Base-by-base conservation (phyloP, 2,113 vertebrate genomes). In the Colossoma macropomum region DNA sequence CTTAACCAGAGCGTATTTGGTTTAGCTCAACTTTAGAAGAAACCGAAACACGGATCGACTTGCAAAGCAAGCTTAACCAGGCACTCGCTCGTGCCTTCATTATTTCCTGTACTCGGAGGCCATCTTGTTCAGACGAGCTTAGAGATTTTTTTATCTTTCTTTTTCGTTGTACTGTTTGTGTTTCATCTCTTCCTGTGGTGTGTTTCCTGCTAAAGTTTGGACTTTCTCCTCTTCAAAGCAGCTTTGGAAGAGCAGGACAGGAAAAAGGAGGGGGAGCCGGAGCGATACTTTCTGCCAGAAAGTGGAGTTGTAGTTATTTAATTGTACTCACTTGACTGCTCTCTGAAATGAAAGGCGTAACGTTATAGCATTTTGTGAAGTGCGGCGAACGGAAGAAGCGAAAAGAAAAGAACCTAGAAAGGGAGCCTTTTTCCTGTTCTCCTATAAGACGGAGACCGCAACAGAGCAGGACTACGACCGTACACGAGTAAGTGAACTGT, bases 1-100 rank as follows among this genome's bases (percentile, higher is more conserved):
- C 87, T 80, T 74, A 84, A 68, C 84, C 89, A 90, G 84, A 89
- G 25, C 66, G 68, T 30, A 70, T 63, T 69, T 50, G 23, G 71
- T 82, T 68, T 21, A 30, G 85, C 83, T 78, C 62, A 88, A 87
- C 85, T 86, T 87, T 83, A 86, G 86, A 87, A 94, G 92, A 94
- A 95, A 95, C 91, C 90, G 93, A 94, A 94, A 94, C 88, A 93
- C 91, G 88, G 89, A 70, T 87, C 91, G 87, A 92, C 90, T 94
- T 83, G 90, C 93, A 90, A 92, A 93, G 91, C 93, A 89, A 89
- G 85, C 86, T 74, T 72, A 82, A 88, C 91, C 89, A 92, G 89
- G 75, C 83, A 88, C 63, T 90, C 84, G 81, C 73, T 86, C 50
- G 32, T 73, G 87, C 85, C 83, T 91, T 88, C 81, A 89, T 69